Percentiles rank a stretch among this genome's conserved stretches.
phyloP scores from a whole-genome alignment of 1,140 invertebrate genomes.

The Sycophaga agraensis region DNA sequence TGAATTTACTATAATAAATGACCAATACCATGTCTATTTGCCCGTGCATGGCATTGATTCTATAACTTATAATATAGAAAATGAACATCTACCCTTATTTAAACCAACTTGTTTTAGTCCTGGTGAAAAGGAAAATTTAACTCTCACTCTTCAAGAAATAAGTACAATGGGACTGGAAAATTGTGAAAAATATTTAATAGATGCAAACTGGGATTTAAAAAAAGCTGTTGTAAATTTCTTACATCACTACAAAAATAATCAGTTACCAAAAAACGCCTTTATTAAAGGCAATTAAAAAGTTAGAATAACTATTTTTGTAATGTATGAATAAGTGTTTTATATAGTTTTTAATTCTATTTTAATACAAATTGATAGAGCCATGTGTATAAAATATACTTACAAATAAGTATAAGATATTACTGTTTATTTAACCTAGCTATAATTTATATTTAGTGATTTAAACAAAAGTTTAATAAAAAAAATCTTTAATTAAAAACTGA shows the following conservation, averaged over 20 bases:
- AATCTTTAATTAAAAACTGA: too few relatives aligned
- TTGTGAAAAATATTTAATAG: constrained; percentile 40
- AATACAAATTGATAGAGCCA: too few relatives aligned
- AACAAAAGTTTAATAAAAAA: too few relatives aligned
- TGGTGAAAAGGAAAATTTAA: constrained; percentile 40
- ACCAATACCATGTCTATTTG: constrained; percentile 42
- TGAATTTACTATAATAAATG: constrained; percentile 51
- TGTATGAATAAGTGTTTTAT: neutral
- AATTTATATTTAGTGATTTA: too few relatives aligned
- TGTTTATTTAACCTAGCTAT: too few relatives aligned
- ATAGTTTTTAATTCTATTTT: neutral
- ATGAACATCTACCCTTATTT: constrained; percentile 26
- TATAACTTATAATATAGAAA: constrained; percentile 26
- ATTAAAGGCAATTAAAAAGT: too few relatives aligned
- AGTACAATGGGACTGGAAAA: constrained; percentile 43
- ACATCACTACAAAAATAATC: constrained; percentile 37
- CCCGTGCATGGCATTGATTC: constrained; percentile 16
- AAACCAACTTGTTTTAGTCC: constrained; percentile 35
- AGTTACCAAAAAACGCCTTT: constrained; percentile 39
- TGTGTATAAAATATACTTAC: too few relatives aligned
- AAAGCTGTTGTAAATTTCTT: constrained; percentile 43
- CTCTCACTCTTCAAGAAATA: constrained; percentile 34
- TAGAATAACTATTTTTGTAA: neutral
- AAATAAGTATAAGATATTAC: too few relatives aligned
- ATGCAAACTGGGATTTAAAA: constrained; percentile 41